Conservation (phyloP, 2,888 invertebrate genomes). For the Eupithecia tripunctaria region DNA sequence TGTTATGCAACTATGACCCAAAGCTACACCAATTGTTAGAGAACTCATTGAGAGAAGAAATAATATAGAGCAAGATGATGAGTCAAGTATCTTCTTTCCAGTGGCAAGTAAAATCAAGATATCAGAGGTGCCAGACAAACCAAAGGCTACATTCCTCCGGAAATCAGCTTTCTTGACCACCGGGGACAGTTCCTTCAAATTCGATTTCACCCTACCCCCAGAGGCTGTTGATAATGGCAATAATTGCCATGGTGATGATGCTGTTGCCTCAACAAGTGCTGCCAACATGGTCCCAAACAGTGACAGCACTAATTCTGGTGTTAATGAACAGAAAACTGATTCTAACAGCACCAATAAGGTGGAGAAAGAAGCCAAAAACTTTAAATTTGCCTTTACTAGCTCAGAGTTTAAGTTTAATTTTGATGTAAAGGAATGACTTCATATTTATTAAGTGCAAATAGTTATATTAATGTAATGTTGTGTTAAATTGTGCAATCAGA, state of each 20-base stretch:
- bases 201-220: constrained; percentile 70
- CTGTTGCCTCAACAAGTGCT: background rate
- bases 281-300: constrained; percentile 24
- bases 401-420: constrained; percentile 88
- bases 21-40: constrained; percentile 4
- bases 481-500: constrained; percentile 26
- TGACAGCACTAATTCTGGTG: constrained; percentile 30
- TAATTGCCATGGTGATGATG: constrained; percentile 35
- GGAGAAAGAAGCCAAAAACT: constrained; percentile 52
- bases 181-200: constrained; percentile 83
- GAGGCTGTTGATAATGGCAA: constrained; percentile 56
- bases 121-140: constrained; percentile 74
- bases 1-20: constrained; percentile 2
- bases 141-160: constrained; percentile 87
- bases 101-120: constrained; percentile 85
- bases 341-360: constrained; percentile 45
- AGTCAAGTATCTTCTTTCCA: constrained; percentile 62
- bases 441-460: constrained; percentile 20
- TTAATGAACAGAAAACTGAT: constrained; percentile 33
- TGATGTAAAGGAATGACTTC: constrained; percentile 61
- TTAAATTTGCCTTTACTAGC: constrained; percentile 75
- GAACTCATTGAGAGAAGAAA: background rate
- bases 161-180: constrained; percentile 85
- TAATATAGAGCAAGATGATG: constrained; percentile 6
- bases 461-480: constrained; percentile 14